Evolutionary conservation across 1,140 invertebrate genomes (phyloP), one percentile per base, ranked within the genome.

Genomic region (Artemia franciscana): DNA sequence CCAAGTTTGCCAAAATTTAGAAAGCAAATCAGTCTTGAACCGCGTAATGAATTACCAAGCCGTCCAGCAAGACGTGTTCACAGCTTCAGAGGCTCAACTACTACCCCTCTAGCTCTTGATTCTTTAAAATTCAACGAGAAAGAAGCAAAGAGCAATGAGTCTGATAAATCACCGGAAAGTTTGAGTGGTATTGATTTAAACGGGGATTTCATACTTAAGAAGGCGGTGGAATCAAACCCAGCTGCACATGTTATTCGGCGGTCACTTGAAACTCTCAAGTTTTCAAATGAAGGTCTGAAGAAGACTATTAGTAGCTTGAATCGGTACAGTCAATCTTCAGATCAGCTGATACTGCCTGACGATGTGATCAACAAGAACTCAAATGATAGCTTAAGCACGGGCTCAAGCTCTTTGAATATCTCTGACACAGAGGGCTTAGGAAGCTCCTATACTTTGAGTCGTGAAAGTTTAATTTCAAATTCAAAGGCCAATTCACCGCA

Each of bases 231-330:
- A 26, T 27, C n/a, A 39, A 56, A 7, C 24, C 30, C 30, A 18
- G 39, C 60, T 23, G 30, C 56, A 57, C 30, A 24, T 24, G 26
- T 28, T 4, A 60, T 64, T 23, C 63, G 60, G 9, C 60, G 60
- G 2, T 64, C 63, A 15, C 27, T 64, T 1, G 63, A 64, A 26
- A 61, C 60, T 5, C 28, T 64, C 21, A 64, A 64, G 24, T 64
- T 57, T 26, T 64, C 63, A 24, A 64, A 62, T 56, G 63, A 64
- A 39, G 63, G 63, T 4, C n/a, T 64, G 63, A 64, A 64, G 57
- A 64, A 64, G 25, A 58, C 63, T 5, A 64, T 64, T 24, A 25
- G 61, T 60, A 64, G 63, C 30, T 58, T 64, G 25, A 61, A 59
- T 23, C 24, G 25, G 26, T 24, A 57, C 9, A 64, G 60, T 56